Base-by-base conservation (phyloP, 2,797 vertebrate genomes). In the Bradypus variegatus region DNA sequence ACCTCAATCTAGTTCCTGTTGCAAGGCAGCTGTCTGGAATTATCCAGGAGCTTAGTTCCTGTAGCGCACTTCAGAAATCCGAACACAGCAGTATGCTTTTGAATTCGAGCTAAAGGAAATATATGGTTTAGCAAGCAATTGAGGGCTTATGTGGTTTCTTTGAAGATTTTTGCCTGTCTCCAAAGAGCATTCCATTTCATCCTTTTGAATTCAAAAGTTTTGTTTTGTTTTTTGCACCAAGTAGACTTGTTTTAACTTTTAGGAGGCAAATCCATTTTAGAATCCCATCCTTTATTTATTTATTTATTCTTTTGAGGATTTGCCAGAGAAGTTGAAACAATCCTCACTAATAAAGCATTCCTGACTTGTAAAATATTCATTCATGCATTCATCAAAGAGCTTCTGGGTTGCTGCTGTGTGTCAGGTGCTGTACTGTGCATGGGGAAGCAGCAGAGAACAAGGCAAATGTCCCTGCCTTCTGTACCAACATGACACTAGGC, bases 161-260 rank as follows among this genome's bases (percentile, higher is more conserved):
- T 94, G 77, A 88, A 86, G 84, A 79, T 90, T 90, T 93, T 92
- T 70, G 53, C 75, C 79, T 87, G 6, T 86, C 76, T 95, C 86
- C 91, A 93, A 70, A 90, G 79, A 93, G 83, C 77, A 93, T 95
- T 94, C 89, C 82, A 78, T 86, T 65, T 92, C 58, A 45, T 60
- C 36, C 87, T 48, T 92, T 92, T 91, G 86, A 82, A 93, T 79
- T 93, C 90, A 91, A 27, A 88, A n/a, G 27, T 83, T 55, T 33
- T 15, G 31, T 7, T 48, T 36, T 25, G 62, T 69, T 53, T 62
- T 7, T 15, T 14, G 1, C 7, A 55, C 67, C 31, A 36, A 90
- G 25, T 90, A 89, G 84, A 82, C 69, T 67, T 94, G 58, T 60
- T 73, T 65, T 50, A 88, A 75, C 48, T 88, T 91, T 83, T 50